Evolutionary conservation across 1,140 invertebrate genomes (phyloP).

Genomic region (Mizuhopecten yessoensis): DNA sequence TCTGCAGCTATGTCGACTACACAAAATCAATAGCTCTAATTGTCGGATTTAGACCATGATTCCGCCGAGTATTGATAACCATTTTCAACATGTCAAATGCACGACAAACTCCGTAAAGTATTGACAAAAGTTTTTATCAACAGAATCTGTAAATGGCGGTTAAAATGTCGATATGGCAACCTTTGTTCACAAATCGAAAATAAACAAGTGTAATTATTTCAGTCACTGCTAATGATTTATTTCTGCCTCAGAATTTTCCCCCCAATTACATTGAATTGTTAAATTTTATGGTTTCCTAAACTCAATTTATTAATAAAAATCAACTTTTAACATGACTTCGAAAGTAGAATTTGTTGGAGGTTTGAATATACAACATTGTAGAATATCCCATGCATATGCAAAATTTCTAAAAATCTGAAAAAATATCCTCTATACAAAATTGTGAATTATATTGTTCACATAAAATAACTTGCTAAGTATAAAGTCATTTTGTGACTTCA

Average conservation of each 20-base stretch:
- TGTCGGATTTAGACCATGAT: slow-evolving; percentile 27
- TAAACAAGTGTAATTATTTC: background rate
- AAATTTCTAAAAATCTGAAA: too few relatives aligned
- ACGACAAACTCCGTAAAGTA: background rate
- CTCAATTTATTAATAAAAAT: background rate
- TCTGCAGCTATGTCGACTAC: background rate
- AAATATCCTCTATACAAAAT: too few relatives aligned
- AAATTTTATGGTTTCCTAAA: too few relatives aligned
- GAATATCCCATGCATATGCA: too few relatives aligned
- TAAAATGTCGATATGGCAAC: background rate
- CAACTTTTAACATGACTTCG: too few relatives aligned
- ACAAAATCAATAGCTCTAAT: background rate
- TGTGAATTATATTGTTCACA: too few relatives aligned
- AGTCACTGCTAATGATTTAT: background rate
- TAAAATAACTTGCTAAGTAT: too few relatives aligned
- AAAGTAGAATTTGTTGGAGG: too few relatives aligned
- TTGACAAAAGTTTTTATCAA: slow-evolving; percentile 28
- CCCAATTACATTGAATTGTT: too few relatives aligned
- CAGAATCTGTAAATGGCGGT: background rate
- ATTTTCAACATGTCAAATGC: background rate
- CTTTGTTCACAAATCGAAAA: slow-evolving; percentile 11
- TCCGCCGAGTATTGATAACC: slow-evolving; percentile 18
- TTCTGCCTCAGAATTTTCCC: background rate
- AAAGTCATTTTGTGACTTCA: too few relatives aligned
- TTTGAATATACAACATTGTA: too few relatives aligned